Conservation (phyloP, 2,113 vertebrate species). For the Craseonycteris thonglongyai region DNA sequence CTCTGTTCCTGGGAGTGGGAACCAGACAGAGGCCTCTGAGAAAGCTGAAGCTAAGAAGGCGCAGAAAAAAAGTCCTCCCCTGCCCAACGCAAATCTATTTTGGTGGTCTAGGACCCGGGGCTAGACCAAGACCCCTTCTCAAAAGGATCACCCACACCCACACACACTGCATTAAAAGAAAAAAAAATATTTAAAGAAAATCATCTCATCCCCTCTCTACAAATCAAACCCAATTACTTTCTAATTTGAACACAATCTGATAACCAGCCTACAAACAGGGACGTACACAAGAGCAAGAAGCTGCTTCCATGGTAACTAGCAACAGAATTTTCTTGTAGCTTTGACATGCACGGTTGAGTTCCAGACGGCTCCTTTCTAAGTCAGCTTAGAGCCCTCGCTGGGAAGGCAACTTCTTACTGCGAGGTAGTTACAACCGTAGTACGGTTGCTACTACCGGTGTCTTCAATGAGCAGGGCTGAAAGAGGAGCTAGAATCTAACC, state of each 20-base stretch:
- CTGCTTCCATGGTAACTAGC: constrained; percentile 80
- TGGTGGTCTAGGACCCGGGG: background rate
- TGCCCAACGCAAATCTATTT: constrained; percentile 3
- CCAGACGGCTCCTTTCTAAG: constrained; percentile 59
- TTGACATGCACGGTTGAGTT: constrained; percentile 62
- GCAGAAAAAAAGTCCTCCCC: background rate
- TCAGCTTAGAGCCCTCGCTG: constrained; percentile 38
- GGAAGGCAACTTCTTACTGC: constrained; percentile 57
- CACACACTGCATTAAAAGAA: background rate
- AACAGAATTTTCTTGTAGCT: constrained; percentile 72
- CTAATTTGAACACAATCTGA: constrained; percentile 71
- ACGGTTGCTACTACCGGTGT: constrained; percentile 31
- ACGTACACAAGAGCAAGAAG: constrained; percentile 67
- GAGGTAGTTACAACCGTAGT: constrained; percentile 45
- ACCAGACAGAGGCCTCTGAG: background rate
- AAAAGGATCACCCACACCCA: background rate
- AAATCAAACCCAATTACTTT: constrained; percentile 69
- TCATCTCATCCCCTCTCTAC: constrained; percentile 35
- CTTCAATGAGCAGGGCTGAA: constrained; percentile 24
- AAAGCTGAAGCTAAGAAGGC: background rate
- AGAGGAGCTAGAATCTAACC: background rate
- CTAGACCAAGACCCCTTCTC: background rate
- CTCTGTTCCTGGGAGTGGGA: background rate
- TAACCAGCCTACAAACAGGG: constrained; percentile 64
- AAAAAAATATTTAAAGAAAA: constrained; percentile 8